Base-by-base conservation (phyloP, 2,888 invertebrate genomes). In the Drosophila cyrtoloma region DNA sequence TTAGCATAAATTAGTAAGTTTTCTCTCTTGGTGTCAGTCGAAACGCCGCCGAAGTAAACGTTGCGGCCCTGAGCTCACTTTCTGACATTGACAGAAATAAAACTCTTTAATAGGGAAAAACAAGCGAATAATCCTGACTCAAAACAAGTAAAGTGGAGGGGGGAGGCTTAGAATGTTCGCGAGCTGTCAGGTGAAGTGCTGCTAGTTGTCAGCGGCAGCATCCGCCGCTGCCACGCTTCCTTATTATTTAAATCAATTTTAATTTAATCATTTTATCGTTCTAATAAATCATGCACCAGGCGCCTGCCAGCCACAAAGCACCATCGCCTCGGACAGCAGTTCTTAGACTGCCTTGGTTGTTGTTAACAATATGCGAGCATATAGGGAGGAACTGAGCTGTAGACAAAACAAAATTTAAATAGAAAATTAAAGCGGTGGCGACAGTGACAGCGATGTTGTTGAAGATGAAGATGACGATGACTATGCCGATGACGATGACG, bases 231-330 rank as follows among this genome's bases (percentile, higher is more conserved):
- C 30, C 61, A 26, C 28, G 47, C 47, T 75, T 71, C n/a, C 73
- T 74, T 75, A 77, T 78, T 77, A 77, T 81, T 87, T 90, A 87
- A 89, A 91, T 89, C 88, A 89, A 88, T 89, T 89, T 87, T 78
- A 91, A 91, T 91, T 90, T 89, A 90, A 89, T 86, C 91, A 84
- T 84, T 91, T 91, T 89, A 85, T 87, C 83, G 77, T 66, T 80
- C 75, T 83, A 84, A 90, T 89, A 89, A 89, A 90, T 89, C 91
- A 89, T 87, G 59, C 65, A 72, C 73, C 77, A 62, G 65, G 61
- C 74, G 56, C 68, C 56, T 67, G 70, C 32, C 75, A 74, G 59
- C 19, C 68, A 51, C 30, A 51, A 59, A 58, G 51, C 44, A 16
- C 35, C 62, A 39, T 28, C 39, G 37, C 53, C 19, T 44, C 28